A percentile compares a stretch with the other conserved stretches of the same genome.
Evolutionary conservation across 2,113 vertebrate species (phyloP).

Genomic region (Hypanus sabinus): DNA sequence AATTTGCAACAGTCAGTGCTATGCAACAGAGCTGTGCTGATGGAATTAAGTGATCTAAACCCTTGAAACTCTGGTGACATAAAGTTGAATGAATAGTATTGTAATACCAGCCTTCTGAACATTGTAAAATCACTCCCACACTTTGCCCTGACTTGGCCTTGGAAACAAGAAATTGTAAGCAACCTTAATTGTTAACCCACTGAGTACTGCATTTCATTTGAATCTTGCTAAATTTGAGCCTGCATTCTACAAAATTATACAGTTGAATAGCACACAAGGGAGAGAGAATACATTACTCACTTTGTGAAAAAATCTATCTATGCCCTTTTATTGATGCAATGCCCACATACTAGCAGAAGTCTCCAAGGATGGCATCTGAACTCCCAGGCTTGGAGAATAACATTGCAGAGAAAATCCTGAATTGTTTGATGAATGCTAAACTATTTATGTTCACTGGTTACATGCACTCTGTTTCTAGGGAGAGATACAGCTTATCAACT

Average conservation of each 20-base stretch:
- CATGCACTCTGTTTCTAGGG: slow-evolving; percentile 55
- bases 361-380: slow-evolving; percentile 17
- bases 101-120: slow-evolving; percentile 30
- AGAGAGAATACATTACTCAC: slow-evolving; percentile 26
- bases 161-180: slow-evolving; percentile 34
- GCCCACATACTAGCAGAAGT: not conserved
- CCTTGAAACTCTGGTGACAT: slow-evolving; percentile 48
- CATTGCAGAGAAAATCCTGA: not conserved
- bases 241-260: slow-evolving; percentile 25
- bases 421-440: slow-evolving; percentile 3
- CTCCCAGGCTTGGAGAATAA: not conserved
- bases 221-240: slow-evolving; percentile 23
- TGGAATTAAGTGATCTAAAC: slow-evolving; percentile 51
- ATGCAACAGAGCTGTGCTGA: slow-evolving; percentile 46
- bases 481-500: slow-evolving; percentile 68
- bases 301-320: slow-evolving; percentile 11
- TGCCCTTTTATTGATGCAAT: slow-evolving; percentile 28
- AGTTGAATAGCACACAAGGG: slow-evolving; percentile 30
- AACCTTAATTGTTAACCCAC: slow-evolving; percentile 35
- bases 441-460: slow-evolving; percentile 41
- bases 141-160: slow-evolving; percentile 32
- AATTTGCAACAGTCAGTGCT: slow-evolving; percentile 49
- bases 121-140: slow-evolving; percentile 35
- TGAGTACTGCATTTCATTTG: slow-evolving; percentile 34
- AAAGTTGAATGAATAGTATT: slow-evolving; percentile 45